These are phyloP conservation scores for Erebia epiphron DNA, from an alignment of 2,888 invertebrate genomes.

Conservation along the genomic window DNA sequence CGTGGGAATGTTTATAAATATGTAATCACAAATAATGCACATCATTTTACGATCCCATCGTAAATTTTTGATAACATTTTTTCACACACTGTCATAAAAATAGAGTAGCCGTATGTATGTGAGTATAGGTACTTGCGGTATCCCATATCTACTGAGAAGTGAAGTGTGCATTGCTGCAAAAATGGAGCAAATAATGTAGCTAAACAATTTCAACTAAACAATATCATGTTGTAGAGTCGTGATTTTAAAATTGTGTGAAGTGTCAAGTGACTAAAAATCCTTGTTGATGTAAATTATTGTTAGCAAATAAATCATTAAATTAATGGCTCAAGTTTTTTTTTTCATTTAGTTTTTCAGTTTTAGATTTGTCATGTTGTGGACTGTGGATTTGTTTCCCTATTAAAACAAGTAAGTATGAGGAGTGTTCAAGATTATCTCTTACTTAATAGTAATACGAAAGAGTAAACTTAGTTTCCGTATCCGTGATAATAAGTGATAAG, in stretches of 20 bases:
- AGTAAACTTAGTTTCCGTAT: constrained; percentile 8
- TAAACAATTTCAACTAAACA: too few relatives aligned
- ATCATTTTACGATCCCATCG: constrained; percentile 50
- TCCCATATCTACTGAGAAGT: background rate
- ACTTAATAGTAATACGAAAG: background rate
- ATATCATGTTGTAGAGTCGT: too few relatives aligned
- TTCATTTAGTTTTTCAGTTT: too few relatives aligned
- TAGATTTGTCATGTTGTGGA: too few relatives aligned
- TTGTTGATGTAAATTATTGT: too few relatives aligned
- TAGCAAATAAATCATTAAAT: too few relatives aligned
- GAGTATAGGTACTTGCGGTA: background rate
- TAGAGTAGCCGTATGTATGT: background rate
- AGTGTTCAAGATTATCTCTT: background rate
- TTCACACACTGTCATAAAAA: constrained; percentile 37
- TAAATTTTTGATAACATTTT: constrained; percentile 49
- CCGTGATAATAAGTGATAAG: constrained; percentile 53
- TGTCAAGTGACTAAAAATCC: too few relatives aligned
- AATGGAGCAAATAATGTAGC: too few relatives aligned
- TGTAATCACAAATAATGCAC: constrained; percentile 55
- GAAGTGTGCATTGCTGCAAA: too few relatives aligned
- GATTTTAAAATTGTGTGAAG: too few relatives aligned
- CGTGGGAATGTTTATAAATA: constrained; percentile 66
- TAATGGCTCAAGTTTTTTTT: too few relatives aligned
- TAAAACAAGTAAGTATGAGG: background rate
- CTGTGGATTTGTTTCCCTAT: too few relatives aligned